Evolutionary conservation across 2,113 vertebrate genomes (phyloP).

Genomic region (Mixornis gularis): DNA sequence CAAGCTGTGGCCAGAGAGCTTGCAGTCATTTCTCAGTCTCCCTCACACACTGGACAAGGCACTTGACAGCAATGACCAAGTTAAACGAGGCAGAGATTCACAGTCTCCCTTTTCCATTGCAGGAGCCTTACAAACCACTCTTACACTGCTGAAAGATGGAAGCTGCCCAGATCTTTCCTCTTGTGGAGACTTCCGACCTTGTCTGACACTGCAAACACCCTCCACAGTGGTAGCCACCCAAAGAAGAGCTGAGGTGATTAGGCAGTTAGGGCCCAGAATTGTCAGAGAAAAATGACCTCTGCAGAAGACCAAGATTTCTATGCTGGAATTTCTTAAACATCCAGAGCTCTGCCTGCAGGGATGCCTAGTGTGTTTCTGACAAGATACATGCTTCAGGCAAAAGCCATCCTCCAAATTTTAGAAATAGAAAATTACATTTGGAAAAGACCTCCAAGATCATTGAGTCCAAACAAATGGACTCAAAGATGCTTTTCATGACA

Average conservation of each 20-base stretch:
- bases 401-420: neutral
- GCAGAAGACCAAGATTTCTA: neutral
- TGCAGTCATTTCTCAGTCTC: neutral
- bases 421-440: neutral
- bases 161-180: neutral
- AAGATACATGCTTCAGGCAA: neutral
- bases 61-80: neutral
- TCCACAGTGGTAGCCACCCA: accelerated
- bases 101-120: neutral
- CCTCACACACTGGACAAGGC: neutral
- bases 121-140: accelerated
- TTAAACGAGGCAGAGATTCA: neutral
- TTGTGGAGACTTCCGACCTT: neutral
- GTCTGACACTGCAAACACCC: neutral
- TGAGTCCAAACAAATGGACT: accelerated
- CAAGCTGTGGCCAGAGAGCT: neutral
- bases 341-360: neutral
- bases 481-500: neutral
- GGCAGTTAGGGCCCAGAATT: neutral
- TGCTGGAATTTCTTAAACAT: neutral
- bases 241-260: neutral
- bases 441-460: neutral
- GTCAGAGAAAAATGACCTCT: neutral
- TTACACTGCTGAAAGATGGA: neutral
- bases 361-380: neutral